Percentiles rank a stretch among this genome's conserved stretches.
Evolutionary conservation across 2,888 invertebrate species (phyloP).

Genomic region (Euclidia mi): DNA sequence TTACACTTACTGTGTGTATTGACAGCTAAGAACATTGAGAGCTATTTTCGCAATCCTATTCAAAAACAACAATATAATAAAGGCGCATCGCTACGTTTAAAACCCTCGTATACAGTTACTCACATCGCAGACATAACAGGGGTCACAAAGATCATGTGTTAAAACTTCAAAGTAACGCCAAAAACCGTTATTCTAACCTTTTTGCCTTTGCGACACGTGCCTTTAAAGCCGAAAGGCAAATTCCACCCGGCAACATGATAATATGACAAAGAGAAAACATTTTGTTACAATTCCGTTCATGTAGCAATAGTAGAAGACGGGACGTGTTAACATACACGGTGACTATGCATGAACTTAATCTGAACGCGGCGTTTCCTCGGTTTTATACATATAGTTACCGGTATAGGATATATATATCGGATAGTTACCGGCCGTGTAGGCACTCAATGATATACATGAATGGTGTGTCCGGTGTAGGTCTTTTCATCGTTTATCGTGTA

Average conservation of each 20-base stretch:
- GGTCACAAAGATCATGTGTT: constrained; percentile 31
- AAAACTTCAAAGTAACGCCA: constrained; percentile 41
- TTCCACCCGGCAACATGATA: constrained; percentile 31
- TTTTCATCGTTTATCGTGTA: constrained; percentile 81
- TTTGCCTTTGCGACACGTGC: constrained; percentile 37
- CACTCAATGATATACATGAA: constrained; percentile 83
- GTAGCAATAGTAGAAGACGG: constrained; percentile 15
- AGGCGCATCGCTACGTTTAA: background rate
- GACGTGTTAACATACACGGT: constrained; percentile 13
- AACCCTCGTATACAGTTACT: constrained; percentile 14
- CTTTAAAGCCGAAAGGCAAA: constrained; percentile 42
- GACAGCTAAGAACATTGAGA: too few relatives aligned
- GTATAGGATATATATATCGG: too few relatives aligned
- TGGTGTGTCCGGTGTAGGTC: constrained; percentile 82
- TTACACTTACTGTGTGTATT: too few relatives aligned
- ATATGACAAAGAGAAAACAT: constrained; percentile 36
- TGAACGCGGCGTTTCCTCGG: constrained; percentile 53
- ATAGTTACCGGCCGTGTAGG: constrained; percentile 65
- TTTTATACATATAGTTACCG: too few relatives aligned
- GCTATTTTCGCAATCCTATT: too few relatives aligned
- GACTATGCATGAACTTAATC: constrained; percentile 25
- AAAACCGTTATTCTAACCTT: constrained; percentile 41
- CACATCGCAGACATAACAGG: constrained; percentile 20
- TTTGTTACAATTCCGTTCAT: constrained; percentile 41
- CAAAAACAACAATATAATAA: too few relatives aligned